These are phyloP conservation scores for Phytoseiulus persimilis DNA, from an alignment of 2,888 invertebrate genomes.

Conservation along the genomic window DNA sequence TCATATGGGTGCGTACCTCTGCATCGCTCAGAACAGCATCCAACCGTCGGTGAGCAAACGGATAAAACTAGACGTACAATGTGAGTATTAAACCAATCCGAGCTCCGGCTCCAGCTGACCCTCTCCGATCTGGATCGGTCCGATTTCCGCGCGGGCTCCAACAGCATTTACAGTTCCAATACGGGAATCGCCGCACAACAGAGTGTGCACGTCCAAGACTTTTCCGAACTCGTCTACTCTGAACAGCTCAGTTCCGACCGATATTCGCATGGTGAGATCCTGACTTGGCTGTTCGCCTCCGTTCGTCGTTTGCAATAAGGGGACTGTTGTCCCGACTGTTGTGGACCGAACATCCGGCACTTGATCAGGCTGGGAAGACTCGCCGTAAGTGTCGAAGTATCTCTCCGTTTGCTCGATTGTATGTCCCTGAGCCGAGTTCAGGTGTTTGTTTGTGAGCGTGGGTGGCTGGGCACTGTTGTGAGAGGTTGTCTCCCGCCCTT, in stretches of 20 bases:
- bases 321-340: neutral
- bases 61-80: slow-evolving; percentile 55
- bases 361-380: neutral
- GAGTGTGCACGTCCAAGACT: no score
- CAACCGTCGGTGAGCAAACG: slow-evolving; percentile 50
- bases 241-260: no score
- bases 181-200: no score
- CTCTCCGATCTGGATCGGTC: no score
- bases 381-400: neutral
- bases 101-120: no score
- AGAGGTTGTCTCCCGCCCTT: neutral
- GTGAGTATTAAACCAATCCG: neutral
- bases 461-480: neutral
- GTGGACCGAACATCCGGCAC: neutral
- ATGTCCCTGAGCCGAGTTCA: neutral
- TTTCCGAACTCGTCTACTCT: no score
- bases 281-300: neutral
- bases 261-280: no score
- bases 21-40: slow-evolving; percentile 27
- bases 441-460: neutral
- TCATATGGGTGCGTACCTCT: slow-evolving; percentile 34
- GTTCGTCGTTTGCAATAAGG: neutral
- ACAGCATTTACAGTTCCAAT: no score
- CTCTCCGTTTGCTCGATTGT: neutral
- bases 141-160: no score